phyloP scores from a whole-genome alignment of 2,888 invertebrate genomes.

The Hecatera dysodea region DNA sequence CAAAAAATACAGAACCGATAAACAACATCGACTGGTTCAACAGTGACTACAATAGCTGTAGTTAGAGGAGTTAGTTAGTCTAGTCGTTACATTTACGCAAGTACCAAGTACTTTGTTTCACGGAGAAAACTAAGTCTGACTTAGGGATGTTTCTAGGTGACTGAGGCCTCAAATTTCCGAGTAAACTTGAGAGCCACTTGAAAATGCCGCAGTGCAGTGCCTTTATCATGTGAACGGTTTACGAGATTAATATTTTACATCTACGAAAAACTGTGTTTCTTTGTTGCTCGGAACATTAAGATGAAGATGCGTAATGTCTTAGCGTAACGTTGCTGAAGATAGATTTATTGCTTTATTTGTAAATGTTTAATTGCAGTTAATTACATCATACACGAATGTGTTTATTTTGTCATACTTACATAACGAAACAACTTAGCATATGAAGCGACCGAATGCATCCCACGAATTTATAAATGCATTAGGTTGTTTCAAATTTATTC shows the following conservation, averaged over 20 bases:
- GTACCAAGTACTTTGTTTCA: conserved; percentile 71
- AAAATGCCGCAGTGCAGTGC: conserved; percentile 70
- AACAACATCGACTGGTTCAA: conserved; percentile 16
- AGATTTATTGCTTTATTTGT: conserved; percentile 34
- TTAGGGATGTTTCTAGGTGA: conserved; percentile 68
- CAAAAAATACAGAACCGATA: conserved; percentile 14
- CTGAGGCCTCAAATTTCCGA: conserved; percentile 70
- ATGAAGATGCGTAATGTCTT: too few species aligned
- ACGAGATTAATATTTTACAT: conserved; percentile 54
- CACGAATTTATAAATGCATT: too few species aligned
- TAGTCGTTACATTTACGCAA: conserved; percentile 70
- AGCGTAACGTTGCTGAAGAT: conserved; percentile 16
- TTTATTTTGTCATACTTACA: conserved; percentile 15
- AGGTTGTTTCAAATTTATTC: conserved; percentile 24
- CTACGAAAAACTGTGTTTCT: conserved; percentile 23
- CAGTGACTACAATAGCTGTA: conserved; percentile 26
- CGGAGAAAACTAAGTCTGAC: conserved; percentile 70
- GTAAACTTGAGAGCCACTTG: conserved; percentile 66
- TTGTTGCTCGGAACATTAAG: conserved; percentile 27
- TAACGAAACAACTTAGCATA: not conserved
- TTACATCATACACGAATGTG: not conserved
- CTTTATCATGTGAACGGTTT: conserved; percentile 46
- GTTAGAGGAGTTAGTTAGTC: conserved; percentile 56
- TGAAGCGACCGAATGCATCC: not conserved
- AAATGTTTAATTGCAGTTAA: conserved; percentile 15